phyloP scores from a whole-genome alignment of 1,140 invertebrate genomes.

The Drosophila watanabei region DNA sequence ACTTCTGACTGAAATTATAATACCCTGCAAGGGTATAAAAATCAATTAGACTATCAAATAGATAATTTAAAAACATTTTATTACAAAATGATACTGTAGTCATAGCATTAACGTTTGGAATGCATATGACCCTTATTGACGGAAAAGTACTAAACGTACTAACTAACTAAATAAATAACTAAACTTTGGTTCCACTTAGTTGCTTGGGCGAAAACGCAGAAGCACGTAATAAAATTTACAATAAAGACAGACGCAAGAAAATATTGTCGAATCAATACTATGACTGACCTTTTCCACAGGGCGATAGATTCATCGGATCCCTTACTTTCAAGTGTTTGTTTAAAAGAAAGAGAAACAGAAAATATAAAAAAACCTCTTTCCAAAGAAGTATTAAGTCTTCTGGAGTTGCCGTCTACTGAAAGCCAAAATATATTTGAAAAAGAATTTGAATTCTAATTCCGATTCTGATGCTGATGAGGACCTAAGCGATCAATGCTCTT shows the following conservation, averaged over 20 bases:
- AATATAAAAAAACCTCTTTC: no score
- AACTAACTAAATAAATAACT: constrained; percentile 17
- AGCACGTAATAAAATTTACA: constrained; percentile 4
- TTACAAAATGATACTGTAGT: constrained; percentile 1
- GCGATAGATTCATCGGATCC: no score
- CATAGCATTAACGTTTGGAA: neutral
- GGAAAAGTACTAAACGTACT: constrained; percentile 21
- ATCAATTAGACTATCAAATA: no score
- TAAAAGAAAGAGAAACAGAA: no score
- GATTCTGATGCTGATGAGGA: no score
- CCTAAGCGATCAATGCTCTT: no score
- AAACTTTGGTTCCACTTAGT: constrained; percentile 4
- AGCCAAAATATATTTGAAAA: constrained; percentile 5
- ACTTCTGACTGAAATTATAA: no score
- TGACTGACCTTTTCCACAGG: no score
- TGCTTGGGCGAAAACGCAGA: constrained; percentile 13
- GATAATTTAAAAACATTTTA: constrained; percentile 5
- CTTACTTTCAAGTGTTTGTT: no score
- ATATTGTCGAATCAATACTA: constrained; percentile 10
- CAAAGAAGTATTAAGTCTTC: no score
- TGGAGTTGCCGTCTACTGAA: no score
- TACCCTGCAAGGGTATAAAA: no score
- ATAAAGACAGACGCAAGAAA: constrained; percentile 7
- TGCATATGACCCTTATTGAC: constrained; percentile 21
- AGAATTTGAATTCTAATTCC: constrained; percentile 4